Evolutionary conservation across 2,888 invertebrate species (phyloP).

Genomic region (Tipula lateralis): DNA sequence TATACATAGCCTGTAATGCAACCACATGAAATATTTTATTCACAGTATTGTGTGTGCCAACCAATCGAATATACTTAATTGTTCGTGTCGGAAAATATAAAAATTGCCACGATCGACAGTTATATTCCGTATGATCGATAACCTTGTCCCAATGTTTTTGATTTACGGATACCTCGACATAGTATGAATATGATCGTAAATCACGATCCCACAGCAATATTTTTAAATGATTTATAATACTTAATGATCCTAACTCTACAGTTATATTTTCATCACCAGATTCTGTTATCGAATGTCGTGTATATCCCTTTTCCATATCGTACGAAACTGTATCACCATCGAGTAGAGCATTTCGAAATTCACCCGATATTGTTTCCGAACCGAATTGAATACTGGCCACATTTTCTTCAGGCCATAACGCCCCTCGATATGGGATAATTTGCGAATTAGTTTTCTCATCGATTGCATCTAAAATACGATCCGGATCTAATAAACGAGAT

Average conservation of each 20-base stretch:
- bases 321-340: slow-evolving; percentile 84
- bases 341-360: slow-evolving; percentile 79
- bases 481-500: slow-evolving; percentile 78
- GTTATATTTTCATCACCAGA: slow-evolving; percentile 74
- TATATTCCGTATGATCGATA: slow-evolving; percentile 85
- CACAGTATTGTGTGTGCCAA: slow-evolving; percentile 92
- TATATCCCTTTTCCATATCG: slow-evolving; percentile 91
- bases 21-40: slow-evolving; percentile 95
- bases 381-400: slow-evolving; percentile 76
- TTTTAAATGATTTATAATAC: slow-evolving; percentile 88
- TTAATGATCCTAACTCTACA: slow-evolving; percentile 74
- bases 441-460: slow-evolving; percentile 77
- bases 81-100: slow-evolving; percentile 87
- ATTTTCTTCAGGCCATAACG: slow-evolving; percentile 83
- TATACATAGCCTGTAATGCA: slow-evolving; percentile 84
- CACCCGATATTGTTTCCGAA: slow-evolving; percentile 84
- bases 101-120: slow-evolving; percentile 95
- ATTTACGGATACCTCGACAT: slow-evolving; percentile 83
- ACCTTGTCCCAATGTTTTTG: slow-evolving; percentile 92
- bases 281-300: slow-evolving; percentile 80
- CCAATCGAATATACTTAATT: slow-evolving; percentile 73
- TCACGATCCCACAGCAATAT: slow-evolving; percentile 95
- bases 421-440: slow-evolving; percentile 79
- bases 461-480: slow-evolving; percentile 91
- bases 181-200: slow-evolving; percentile 57